A percentile compares a stretch with the other conserved stretches of the same genome.
Conservation (phyloP, 2,797 vertebrate species). For the Cygnus olor region DNA sequence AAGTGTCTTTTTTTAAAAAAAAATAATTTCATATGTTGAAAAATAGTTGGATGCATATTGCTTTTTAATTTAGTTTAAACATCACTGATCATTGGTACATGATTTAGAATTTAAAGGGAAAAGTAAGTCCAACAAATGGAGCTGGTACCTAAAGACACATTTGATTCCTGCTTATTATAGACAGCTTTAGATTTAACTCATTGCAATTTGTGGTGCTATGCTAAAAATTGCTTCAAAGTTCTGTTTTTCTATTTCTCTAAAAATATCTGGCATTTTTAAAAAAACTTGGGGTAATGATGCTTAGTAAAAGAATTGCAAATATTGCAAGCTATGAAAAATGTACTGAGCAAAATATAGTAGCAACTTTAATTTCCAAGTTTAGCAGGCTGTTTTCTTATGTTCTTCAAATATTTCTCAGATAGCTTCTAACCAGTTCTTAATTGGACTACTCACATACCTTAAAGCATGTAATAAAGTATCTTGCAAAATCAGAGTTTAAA, state of each 20-base stretch:
- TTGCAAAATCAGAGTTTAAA: neutral
- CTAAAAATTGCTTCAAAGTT: neutral
- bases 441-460: neutral
- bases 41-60: neutral
- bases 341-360: neutral
- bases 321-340: neutral
- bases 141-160: neutral
- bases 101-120: neutral
- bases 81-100: neutral
- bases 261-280: neutral
- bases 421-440: neutral
- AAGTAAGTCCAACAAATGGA: neutral
- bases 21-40: neutral
- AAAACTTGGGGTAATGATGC: neutral
- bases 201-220: neutral
- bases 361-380: neutral
- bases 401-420: neutral
- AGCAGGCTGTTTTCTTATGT: neutral
- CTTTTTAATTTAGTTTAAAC: neutral
- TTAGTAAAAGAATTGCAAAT: neutral
- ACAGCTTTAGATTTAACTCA: neutral
- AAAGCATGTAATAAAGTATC: neutral
- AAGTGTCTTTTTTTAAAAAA: neutral
- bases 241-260: neutral
- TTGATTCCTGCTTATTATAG: neutral